Conservation (phyloP, 1,140 invertebrate genomes). For the Brachionus calyciflorus region DNA sequence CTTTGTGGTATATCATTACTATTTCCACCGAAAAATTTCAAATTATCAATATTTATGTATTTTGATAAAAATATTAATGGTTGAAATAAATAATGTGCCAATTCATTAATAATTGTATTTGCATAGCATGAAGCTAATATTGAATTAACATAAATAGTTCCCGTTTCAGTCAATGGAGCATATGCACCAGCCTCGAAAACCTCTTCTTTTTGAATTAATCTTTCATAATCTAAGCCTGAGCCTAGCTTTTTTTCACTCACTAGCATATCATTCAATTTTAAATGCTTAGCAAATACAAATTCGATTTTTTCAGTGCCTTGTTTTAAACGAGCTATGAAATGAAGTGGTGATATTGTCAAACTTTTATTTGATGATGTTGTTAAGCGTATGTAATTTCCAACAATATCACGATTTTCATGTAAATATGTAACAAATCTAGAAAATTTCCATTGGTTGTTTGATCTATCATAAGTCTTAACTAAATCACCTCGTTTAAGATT, state of each 20-base stretch:
- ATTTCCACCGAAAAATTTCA: background rate
- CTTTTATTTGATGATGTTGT: background rate
- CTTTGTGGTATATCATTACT: too few species aligned
- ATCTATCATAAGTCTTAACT: slow-evolving; percentile 20
- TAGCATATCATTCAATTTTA: slow-evolving; percentile 57
- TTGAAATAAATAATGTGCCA: slow-evolving; percentile 25
- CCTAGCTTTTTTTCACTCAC: slow-evolving; percentile 47
- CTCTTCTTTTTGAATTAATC: slow-evolving; percentile 66
- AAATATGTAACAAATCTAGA: slow-evolving; percentile 35
- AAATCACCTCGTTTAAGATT: slow-evolving; percentile 32
- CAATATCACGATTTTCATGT: slow-evolving; percentile 13
- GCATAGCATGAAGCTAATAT: slow-evolving; percentile 92
- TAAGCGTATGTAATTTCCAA: slow-evolving; percentile 10
- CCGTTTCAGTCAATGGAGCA: slow-evolving; percentile 80
- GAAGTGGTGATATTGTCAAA: slow-evolving; percentile 35
- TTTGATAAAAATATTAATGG: slow-evolving; percentile 24
- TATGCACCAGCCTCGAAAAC: slow-evolving; percentile 71
- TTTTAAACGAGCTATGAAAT: slow-evolving; percentile 13
- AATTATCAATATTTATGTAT: background rate
- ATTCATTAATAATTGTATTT: slow-evolving; percentile 12
- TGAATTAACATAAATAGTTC: slow-evolving; percentile 83
- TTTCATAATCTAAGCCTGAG: slow-evolving; percentile 60
- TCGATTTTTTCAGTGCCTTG: slow-evolving; percentile 18
- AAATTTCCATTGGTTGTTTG: slow-evolving; percentile 14
- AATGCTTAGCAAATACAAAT: slow-evolving; percentile 50